phyloP scores from a whole-genome alignment of 2,888 invertebrate genomes.

The Gibbula magus region DNA sequence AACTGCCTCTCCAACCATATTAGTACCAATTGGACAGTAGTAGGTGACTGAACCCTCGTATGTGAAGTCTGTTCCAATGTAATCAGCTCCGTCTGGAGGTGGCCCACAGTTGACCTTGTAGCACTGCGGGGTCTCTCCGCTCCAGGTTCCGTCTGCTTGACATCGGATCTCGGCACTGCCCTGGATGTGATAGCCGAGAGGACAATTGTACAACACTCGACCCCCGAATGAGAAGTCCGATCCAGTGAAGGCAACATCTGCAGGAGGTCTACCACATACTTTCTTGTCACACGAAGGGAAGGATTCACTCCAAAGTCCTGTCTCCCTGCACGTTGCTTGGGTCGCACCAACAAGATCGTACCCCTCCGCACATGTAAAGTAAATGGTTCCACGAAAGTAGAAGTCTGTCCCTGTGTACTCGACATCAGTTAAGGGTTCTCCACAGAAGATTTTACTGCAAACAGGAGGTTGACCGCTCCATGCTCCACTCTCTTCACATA shows the following conservation, averaged over 20 bases:
- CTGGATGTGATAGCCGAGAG: conserved; percentile 90
- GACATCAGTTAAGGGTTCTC: conserved; percentile 32
- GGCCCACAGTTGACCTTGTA: conserved; percentile 53
- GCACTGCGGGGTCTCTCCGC: conserved; percentile 61
- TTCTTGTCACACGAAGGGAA: conserved; percentile 64
- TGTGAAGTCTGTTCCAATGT: conserved; percentile 7
- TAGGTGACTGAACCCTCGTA: conserved; percentile 37
- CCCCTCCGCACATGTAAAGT: conserved; percentile 65
- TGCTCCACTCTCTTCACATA: conserved; percentile 74
- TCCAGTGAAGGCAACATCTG: conserved; percentile 42
- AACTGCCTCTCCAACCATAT: conserved; percentile 51
- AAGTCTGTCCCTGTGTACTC: conserved; percentile 29
- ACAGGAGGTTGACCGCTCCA: conserved; percentile 63
- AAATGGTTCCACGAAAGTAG: conserved; percentile 60
- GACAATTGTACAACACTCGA: conserved; percentile 83
- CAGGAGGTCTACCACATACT: conserved; percentile 55
- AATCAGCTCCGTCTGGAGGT: conserved; percentile 28
- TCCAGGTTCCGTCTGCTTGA: conserved; percentile 70
- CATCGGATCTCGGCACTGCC: conserved; percentile 87
- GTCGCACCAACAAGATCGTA: conserved; percentile 53
- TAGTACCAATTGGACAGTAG: conserved; percentile 57
- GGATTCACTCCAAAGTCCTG: conserved; percentile 62
- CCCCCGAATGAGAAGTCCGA: conserved; percentile 34
- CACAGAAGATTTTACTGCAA: conserved; percentile 59
- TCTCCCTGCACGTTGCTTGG: conserved; percentile 56